Percentiles rank a stretch among this genome's conserved stretches.
Evolutionary conservation across 2,888 invertebrate species (phyloP).

Genomic region (Oegoconia quadripuncta): DNA sequence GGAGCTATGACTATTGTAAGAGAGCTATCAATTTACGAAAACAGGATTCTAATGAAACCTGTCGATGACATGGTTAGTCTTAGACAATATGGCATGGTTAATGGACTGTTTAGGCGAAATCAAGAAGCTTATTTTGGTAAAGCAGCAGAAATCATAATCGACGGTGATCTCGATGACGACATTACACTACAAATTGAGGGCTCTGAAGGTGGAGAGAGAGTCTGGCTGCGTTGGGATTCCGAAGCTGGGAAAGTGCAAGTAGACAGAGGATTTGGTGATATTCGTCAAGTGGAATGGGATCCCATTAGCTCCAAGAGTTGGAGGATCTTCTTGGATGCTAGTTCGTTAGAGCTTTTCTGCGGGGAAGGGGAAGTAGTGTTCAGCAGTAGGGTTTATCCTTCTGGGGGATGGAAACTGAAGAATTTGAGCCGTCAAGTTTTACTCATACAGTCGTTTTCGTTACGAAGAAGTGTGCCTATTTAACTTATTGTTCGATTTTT

Average conservation of each 20-base stretch:
- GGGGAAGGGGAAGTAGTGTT: slow-evolving; percentile 70
- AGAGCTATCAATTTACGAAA: slow-evolving; percentile 45
- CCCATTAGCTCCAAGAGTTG: slow-evolving; percentile 41
- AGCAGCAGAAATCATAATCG: slow-evolving; percentile 53
- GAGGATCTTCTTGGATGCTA: slow-evolving; percentile 63
- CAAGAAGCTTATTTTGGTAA: slow-evolving; percentile 38
- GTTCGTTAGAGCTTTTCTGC: slow-evolving; percentile 66
- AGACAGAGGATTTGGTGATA: slow-evolving; percentile 31
- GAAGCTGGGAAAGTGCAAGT: not conserved
- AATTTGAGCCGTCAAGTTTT: slow-evolving; percentile 50
- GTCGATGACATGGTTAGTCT: slow-evolving; percentile 43
- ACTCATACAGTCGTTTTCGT: slow-evolving; percentile 43
- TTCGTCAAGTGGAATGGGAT: slow-evolving; percentile 61
- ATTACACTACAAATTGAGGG: slow-evolving; percentile 51
- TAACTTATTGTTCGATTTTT: slow-evolving; percentile 17
- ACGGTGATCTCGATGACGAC: slow-evolving; percentile 37
- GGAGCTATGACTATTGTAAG: slow-evolving; percentile 64
- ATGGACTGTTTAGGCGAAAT: slow-evolving; percentile 32
- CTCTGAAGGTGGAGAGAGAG: slow-evolving; percentile 33
- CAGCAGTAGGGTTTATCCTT: slow-evolving; percentile 58
- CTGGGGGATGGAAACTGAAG: slow-evolving; percentile 54
- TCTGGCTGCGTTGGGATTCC: slow-evolving; percentile 24
- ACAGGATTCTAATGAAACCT: slow-evolving; percentile 57
- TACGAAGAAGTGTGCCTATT: slow-evolving; percentile 51
- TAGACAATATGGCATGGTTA: slow-evolving; percentile 34